Base-by-base conservation (phyloP, 2,797 vertebrate species). In the Lutjanus argentimaculatus region DNA sequence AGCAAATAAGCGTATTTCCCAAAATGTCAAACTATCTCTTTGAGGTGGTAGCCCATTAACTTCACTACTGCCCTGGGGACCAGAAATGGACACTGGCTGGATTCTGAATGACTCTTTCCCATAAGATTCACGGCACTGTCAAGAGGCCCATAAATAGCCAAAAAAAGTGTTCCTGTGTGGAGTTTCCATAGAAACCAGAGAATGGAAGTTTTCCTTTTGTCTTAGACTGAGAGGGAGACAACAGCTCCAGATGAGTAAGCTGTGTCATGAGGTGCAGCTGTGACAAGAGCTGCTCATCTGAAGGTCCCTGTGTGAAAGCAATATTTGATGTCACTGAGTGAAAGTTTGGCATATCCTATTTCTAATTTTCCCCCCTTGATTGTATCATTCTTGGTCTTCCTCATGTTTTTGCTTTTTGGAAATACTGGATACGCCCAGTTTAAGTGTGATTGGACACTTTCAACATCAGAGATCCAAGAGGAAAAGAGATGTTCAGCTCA, bases 151-250 rank as follows among this genome's bases (percentile, higher is more conserved):
- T 86, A 93, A 94, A 94, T 92, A 93, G 88, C 70, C 72, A 49
- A 30, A 65, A 59, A 85, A 88, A 85, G 63, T 63, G 63, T 74
- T 85, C 82, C 82, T 87, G 77, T 78, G 87, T 89, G 74, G 80
- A 19, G 93, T 94, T 95, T 90, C 92, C 90, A 95, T 94, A 92
- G 92, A 91, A 94, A 95, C 94, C 71, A 71, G 57, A 85, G 82
- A 79, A 85, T 62, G 75, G 81, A 92, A 72, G 85, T 92, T 93
- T 92, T 86, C 52, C 83, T 90, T 89, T 89, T 93, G 90, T 93
- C 76, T 90, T 55, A 67, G 67, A 72, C 52, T 57, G 72, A 85
- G 83, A 82, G 57, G 55, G 48, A 89, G 83, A 86, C 79, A 72
- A 86, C 86, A 73, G 48, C 81, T 77, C 65, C 67, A 83, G 75